Evolutionary conservation across 2,113 vertebrate species (phyloP).

Genomic region (Alouatta palliata): DNA sequence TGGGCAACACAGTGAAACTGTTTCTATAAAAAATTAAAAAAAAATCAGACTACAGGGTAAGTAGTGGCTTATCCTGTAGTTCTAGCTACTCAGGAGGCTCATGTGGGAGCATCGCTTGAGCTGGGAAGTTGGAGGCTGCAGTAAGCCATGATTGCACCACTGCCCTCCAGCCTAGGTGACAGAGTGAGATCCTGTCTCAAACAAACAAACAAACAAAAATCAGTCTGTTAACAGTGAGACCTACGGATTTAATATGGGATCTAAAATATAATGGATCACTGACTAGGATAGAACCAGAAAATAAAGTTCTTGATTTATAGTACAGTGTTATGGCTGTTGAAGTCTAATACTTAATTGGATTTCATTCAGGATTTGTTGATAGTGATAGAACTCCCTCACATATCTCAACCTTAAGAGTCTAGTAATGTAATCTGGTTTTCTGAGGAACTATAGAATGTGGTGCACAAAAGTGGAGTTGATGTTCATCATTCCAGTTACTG

Average conservation of each 20-base stretch:
- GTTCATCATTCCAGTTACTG: neutral
- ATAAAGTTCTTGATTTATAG: conserved; percentile 26
- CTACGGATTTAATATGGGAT: neutral
- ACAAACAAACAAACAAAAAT: neutral
- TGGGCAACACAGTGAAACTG: too few species aligned
- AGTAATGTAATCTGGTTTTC: neutral
- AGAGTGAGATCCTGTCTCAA: too few species aligned
- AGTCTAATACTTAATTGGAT: neutral
- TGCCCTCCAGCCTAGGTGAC: too few species aligned
- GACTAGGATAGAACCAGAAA: conserved; percentile 29
- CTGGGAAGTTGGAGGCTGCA: too few species aligned
- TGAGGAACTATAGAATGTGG: neutral
- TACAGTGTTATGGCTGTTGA: neutral
- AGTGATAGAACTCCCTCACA: neutral
- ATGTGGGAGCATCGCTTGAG: too few species aligned
- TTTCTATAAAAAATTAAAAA: too few species aligned
- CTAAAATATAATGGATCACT: neutral
- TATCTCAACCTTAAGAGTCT: neutral
- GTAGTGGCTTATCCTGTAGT: too few species aligned
- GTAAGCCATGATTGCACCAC: too few species aligned
- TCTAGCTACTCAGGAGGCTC: too few species aligned
- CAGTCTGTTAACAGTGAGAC: neutral
- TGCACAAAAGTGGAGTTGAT: neutral
- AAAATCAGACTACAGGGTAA: too few species aligned
- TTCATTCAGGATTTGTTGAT: neutral